Base-by-base conservation (phyloP, 2,888 invertebrate genomes). In the Cosmopolites sordidus region DNA sequence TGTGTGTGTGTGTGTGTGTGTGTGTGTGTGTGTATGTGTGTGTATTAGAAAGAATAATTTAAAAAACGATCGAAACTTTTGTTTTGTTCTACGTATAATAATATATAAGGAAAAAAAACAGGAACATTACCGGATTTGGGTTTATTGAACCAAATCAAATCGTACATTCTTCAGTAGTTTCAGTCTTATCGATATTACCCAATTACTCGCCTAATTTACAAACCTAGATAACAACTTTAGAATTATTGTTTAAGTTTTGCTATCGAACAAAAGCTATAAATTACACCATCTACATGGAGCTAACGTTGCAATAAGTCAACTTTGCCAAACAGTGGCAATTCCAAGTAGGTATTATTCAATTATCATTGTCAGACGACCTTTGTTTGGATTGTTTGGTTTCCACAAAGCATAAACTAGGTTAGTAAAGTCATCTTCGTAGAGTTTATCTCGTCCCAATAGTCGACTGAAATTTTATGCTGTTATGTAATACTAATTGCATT, bases 341-440 rank as follows among this genome's bases (percentile, higher is more conserved):
- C 37, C 50, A 50, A 50, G 49, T 49, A 27, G 42, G 37, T 49
- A 50, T 40, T 49, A 50, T 50, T 50, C 50, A 50, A 50, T 50
- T 50, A 50, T 44, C 39, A 50, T 44, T 50, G 44, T 44, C 44
- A 43, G 37, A 29, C 39, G 33, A 37, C 43, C 49, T 49, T 30
- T 47, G 27, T 43, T 27, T 50, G 27, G 50, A 50, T 50, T 50
- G 44, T 37, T 44, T 15, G 43, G 44, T 50, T 50, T 50, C 50
- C 50, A 50, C 44, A 50, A 44, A 44, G 44, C 50, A 33, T 43
- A 44, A 44, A 50, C 43, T 44, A 29, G 43, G 12, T 42, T 42
- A 12, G 12, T 17, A 17, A 9, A 33, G 33, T 33, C 33, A 33
- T 33, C 33, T 33, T 33, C 12, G 33, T 11, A 11, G 8, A 6